phyloP scores from a whole-genome alignment of 2,888 invertebrate species.

The Rhynchonema sp. region DNA sequence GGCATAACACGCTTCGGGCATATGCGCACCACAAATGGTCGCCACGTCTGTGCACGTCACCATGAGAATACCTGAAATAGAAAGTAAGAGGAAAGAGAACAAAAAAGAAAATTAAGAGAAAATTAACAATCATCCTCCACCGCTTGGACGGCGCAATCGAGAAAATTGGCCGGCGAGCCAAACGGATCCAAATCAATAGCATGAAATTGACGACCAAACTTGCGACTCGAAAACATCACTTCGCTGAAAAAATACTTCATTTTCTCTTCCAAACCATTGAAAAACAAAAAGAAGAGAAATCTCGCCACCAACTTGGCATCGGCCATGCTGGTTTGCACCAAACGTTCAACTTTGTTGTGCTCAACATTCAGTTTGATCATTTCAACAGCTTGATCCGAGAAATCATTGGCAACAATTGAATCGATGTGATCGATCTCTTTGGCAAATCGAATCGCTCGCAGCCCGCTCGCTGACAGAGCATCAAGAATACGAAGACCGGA shows the following conservation, averaged over 20 bases:
- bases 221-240: constrained; percentile 59
- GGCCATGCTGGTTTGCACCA: not conserved
- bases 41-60: constrained; percentile 92
- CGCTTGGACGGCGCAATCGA: constrained; percentile 57
- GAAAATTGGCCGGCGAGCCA: constrained; percentile 75
- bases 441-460: constrained; percentile 85
- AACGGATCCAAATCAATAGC: constrained; percentile 92
- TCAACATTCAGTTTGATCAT: constrained; percentile 60
- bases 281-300: too few species aligned
- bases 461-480: constrained; percentile 81
- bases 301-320: too few species aligned
- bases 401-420: constrained; percentile 34
- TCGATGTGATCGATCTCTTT: constrained; percentile 48
- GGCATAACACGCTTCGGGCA: constrained; percentile 71
- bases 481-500: constrained; percentile 47
- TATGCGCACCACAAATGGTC: constrained; percentile 67
- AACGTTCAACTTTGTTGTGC: constrained; percentile 38
- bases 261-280: too few species aligned
- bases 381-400: constrained; percentile 60
- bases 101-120: constrained; percentile 2
- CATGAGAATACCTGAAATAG: constrained; percentile 58
- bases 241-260: constrained; percentile 39
- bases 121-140: constrained; percentile 30
- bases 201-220: constrained; percentile 49
- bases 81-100: not conserved